Evolutionary conservation across 2,797 vertebrate genomes (phyloP).

Genomic region (Champsocephalus esox): DNA sequence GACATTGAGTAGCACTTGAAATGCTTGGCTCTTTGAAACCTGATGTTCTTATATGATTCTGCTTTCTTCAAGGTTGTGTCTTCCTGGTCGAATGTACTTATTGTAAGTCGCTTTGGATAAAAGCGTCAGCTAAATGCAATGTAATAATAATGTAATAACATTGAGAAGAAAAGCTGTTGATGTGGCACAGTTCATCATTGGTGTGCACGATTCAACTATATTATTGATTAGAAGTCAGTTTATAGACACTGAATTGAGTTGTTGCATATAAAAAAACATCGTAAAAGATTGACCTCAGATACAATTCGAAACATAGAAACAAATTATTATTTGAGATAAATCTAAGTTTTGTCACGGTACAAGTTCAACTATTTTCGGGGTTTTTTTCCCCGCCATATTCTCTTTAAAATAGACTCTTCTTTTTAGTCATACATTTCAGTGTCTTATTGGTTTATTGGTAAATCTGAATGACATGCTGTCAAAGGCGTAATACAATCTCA

Average conservation of each 20-base stretch:
- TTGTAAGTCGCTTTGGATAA: no score
- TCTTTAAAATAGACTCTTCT: background rate
- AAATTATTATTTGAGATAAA: background rate
- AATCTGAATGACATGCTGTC: background rate
- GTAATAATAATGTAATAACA: background rate
- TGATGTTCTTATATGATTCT: no score
- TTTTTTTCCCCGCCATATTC: no score
- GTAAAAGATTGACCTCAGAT: background rate
- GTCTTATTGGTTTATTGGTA: background rate
- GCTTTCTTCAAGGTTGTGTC: no score
- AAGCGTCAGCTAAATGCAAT: no score
- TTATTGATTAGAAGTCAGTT: background rate
- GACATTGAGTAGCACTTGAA: background rate
- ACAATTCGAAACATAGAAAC: background rate
- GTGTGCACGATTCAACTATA: background rate
- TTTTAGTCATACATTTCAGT: background rate
- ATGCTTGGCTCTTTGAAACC: no score
- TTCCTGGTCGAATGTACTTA: no score
- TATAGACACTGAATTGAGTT: background rate
- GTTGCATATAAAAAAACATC: background rate
- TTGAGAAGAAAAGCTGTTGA: background rate
- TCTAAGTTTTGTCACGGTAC: no score
- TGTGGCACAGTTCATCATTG: background rate
- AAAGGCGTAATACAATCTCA: background rate
- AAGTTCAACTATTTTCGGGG: background rate